A percentile compares a stretch with the other conserved stretches of the same genome.
phyloP scores from a whole-genome alignment of 2,888 invertebrate species.

The Lacanobia wlatinum region DNA sequence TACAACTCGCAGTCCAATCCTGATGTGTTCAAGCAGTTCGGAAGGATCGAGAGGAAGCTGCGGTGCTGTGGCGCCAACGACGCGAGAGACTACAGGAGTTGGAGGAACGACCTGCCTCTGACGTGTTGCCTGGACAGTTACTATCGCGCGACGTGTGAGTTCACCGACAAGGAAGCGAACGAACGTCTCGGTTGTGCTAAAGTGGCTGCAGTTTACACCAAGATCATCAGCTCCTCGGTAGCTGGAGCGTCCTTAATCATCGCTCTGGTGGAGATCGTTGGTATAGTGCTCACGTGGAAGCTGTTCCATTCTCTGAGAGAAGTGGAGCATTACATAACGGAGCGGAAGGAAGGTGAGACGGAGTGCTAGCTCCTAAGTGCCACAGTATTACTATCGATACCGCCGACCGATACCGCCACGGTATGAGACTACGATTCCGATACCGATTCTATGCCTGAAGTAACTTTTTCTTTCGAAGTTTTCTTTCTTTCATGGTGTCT shows the following conservation, averaged over 20 bases:
- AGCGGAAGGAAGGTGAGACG: constrained; percentile 87
- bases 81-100: constrained; percentile 86
- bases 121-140: constrained; percentile 87
- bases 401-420: constrained; percentile 64
- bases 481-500: constrained; percentile 64
- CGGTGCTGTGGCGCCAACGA: constrained; percentile 88
- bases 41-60: constrained; percentile 85
- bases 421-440: constrained; percentile 60
- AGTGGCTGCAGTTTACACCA: constrained; percentile 88
- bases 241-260: constrained; percentile 85
- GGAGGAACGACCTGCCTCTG: constrained; percentile 86
- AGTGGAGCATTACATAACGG: constrained; percentile 87
- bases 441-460: constrained; percentile 65
- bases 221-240: constrained; percentile 87
- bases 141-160: constrained; percentile 85
- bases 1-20: constrained; percentile 87
- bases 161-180: constrained; percentile 88
- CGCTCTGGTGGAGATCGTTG: constrained; percentile 82
- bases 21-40: constrained; percentile 84
- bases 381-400: constrained; percentile 69
- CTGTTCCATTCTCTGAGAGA: constrained; percentile 85
- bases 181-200: constrained; percentile 88
- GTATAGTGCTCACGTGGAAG: constrained; percentile 84
- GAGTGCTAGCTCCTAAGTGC: constrained; percentile 80
- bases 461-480: constrained; percentile 67